phyloP scores from a whole-genome alignment of 2,797 vertebrate genomes.

The Psittacula derbiana region DNA sequence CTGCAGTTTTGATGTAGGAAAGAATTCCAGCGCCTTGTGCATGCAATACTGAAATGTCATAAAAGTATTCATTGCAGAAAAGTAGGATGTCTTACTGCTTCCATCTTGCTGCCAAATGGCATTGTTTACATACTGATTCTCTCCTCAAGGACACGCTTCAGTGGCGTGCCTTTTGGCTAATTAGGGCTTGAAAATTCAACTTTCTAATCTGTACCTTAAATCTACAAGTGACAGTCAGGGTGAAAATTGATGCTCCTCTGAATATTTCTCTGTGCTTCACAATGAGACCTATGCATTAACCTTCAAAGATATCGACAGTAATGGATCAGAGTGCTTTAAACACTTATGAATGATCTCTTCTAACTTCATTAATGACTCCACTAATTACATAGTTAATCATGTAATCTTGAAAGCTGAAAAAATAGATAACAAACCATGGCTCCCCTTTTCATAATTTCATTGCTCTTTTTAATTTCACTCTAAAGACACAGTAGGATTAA shows the following conservation, averaged over 20 bases:
- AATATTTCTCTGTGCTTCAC: not conserved
- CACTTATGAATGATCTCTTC: not conserved
- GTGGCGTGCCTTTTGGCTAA: not conserved
- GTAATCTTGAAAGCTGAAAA: slow-evolving; percentile 36
- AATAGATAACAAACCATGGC: not conserved
- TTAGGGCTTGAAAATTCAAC: not conserved
- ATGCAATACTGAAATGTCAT: not conserved
- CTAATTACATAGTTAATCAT: slow-evolving; percentile 63
- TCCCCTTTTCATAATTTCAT: not conserved
- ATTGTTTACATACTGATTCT: not conserved
- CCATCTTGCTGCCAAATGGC: not conserved
- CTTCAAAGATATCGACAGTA: slow-evolving; percentile 18
- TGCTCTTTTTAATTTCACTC: not conserved
- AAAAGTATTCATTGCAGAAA: not conserved
- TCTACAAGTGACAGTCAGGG: not conserved
- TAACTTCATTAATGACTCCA: slow-evolving; percentile 27
- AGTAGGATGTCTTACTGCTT: not conserved
- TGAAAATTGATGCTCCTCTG: not conserved
- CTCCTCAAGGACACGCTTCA: not conserved
- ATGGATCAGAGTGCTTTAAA: not conserved
- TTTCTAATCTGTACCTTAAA: not conserved
- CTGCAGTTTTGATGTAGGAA: not conserved
- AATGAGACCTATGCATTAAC: slow-evolving; percentile 1
- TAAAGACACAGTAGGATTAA: not conserved
- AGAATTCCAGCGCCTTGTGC: not conserved